Evolutionary conservation across 2,888 invertebrate genomes (phyloP).

Genomic region (Caenorhabditis sp.): DNA sequence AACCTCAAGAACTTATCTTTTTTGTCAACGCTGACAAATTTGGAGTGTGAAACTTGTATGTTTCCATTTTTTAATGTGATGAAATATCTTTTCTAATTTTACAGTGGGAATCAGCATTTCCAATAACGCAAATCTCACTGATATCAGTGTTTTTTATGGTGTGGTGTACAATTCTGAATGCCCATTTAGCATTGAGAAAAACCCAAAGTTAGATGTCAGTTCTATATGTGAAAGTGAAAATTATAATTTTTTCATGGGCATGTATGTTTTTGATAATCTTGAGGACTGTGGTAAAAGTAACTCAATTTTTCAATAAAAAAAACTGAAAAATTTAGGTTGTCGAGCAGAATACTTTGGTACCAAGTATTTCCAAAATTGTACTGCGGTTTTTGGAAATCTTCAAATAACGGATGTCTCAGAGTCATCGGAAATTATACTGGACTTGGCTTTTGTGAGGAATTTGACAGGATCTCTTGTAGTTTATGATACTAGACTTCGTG

Average conservation of each 20-base stretch:
- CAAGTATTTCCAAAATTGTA: conserved; percentile 10
- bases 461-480: conserved; percentile 16
- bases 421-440: neutral
- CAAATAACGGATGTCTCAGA: neutral
- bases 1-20: conserved; percentile 10
- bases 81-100: neutral
- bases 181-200: neutral
- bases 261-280: conserved; percentile 9
- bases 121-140: neutral
- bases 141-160: neutral
- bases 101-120: conserved; percentile 5
- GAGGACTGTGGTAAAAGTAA: conserved; percentile 19
- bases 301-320: neutral
- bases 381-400: conserved; percentile 3
- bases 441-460: neutral
- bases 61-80: neutral
- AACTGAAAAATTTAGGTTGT: conserved; percentile 1
- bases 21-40: neutral
- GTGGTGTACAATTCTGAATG: neutral
- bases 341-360: neutral
- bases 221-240: neutral
- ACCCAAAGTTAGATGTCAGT: conserved; percentile 14
- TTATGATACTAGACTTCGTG: neutral
- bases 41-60: neutral
- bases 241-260: neutral